Conservation (phyloP, 2,888 invertebrate species). For the Ryuthela nishihirai region DNA sequence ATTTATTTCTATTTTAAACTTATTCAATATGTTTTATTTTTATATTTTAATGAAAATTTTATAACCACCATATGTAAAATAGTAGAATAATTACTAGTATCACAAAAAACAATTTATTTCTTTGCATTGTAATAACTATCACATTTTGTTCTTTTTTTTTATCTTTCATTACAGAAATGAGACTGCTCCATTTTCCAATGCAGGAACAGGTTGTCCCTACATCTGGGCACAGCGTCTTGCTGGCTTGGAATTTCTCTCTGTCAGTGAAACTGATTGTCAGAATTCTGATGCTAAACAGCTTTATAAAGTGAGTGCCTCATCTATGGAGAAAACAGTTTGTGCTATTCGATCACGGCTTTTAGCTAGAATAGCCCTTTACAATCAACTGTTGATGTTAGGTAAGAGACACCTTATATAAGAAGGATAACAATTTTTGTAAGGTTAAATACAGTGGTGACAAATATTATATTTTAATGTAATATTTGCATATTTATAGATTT, state of each 20-base stretch:
- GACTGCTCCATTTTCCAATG: conserved; percentile 50
- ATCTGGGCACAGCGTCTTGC: conserved; percentile 87
- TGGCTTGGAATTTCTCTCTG: conserved; percentile 68
- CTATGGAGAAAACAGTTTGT: conserved; percentile 71
- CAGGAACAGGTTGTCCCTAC: conserved; percentile 76
- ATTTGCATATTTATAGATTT: no score
- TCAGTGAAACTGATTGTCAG: not conserved
- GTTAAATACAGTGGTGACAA: no score
- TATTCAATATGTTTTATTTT: not conserved
- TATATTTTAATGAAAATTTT: not conserved
- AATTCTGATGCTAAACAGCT: conserved; percentile 36
- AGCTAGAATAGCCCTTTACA: conserved; percentile 69
- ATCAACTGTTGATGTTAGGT: conserved; percentile 64
- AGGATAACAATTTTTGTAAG: not conserved
- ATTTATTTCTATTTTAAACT: not conserved
- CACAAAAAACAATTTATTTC: not conserved
- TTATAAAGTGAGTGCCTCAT: conserved; percentile 57
- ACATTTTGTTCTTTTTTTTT: conserved; percentile 1
- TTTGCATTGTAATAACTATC: not conserved
- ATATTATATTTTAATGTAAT: no score
- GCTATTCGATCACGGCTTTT: conserved; percentile 69
- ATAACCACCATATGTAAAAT: not conserved
- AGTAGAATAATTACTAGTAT: not conserved
- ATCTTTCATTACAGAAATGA: conserved; percentile 48
- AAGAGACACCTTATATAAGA: no score